Evolutionary conservation across 2,797 vertebrate species (phyloP).

Genomic region (Eleutherodactylus coqui): DNA sequence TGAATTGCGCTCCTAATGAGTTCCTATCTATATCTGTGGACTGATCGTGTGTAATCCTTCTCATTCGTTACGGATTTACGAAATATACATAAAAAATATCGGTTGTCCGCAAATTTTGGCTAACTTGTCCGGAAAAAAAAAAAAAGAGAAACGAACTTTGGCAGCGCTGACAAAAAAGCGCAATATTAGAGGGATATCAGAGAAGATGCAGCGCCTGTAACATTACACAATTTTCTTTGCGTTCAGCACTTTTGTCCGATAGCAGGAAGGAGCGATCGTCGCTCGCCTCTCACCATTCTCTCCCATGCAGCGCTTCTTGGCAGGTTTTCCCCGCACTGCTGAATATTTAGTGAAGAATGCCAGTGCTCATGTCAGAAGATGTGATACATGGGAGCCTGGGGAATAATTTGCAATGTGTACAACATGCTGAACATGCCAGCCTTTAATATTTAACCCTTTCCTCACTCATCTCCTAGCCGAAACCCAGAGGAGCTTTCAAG

Average conservation of each 20-base stretch:
- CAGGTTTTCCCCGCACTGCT: slow-evolving; percentile 52
- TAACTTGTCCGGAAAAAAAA: no score
- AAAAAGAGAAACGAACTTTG: no score
- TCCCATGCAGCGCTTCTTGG: slow-evolving; percentile 27
- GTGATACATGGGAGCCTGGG: slow-evolving; percentile 54
- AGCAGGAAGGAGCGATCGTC: background rate
- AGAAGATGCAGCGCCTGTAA: background rate
- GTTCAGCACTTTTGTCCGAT: background rate
- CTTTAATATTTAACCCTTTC: slow-evolving; percentile 52
- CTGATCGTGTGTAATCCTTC: no score
- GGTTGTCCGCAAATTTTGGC: no score
- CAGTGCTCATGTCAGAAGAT: slow-evolving; percentile 51
- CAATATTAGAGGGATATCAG: no score
- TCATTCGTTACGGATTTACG: no score
- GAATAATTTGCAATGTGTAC: slow-evolving; percentile 59
- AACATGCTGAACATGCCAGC: slow-evolving; percentile 45
- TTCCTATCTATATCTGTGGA: no score
- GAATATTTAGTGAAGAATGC: slow-evolving; percentile 57
- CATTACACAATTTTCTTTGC: background rate
- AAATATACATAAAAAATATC: no score
- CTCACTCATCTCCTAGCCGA: background rate
- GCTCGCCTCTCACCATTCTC: slow-evolving; percentile 5
- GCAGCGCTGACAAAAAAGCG: no score
- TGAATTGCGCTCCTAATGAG: no score
- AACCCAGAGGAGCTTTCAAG: background rate